These are phyloP conservation scores for Ascidia mentula DNA, from an alignment of 23 tunicate genomes.

Conservation along the genomic window DNA sequence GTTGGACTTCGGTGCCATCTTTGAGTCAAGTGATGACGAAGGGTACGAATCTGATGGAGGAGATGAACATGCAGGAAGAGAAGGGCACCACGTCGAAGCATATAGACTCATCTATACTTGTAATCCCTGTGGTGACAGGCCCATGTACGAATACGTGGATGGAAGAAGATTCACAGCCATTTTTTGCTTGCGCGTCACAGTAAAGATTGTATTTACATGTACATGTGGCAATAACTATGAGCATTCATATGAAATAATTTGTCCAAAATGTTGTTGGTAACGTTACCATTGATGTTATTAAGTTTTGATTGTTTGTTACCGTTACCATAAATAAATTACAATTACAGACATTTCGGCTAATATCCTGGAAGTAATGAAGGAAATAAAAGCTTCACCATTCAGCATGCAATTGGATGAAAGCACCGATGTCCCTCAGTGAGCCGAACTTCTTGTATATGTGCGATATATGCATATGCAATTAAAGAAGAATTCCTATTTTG, in stretches of 20 bases:
- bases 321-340: background rate
- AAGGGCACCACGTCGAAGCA: background rate
- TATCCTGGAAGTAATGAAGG: conserved; percentile 12
- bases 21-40: background rate
- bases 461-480: conserved; percentile 31
- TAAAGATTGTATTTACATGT: background rate
- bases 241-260: background rate
- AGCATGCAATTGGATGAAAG: conserved; percentile 19
- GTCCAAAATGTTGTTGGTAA: background rate
- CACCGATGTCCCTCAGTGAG: conserved; percentile 30
- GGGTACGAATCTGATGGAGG: background rate
- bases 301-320: background rate
- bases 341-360: conserved; percentile 16
- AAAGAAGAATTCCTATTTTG: conserved; percentile 35
- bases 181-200: background rate
- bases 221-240: background rate
- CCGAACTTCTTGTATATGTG: conserved; percentile 22
- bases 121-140: background rate
- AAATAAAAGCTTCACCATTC: conserved; percentile 10
- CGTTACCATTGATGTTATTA: background rate
- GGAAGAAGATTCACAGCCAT: background rate
- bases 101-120: background rate
- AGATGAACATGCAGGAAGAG: background rate
- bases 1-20: background rate
- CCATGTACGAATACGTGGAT: background rate